Conservation (phyloP, 2,888 invertebrate species). For the Drosophila affinis region DNA sequence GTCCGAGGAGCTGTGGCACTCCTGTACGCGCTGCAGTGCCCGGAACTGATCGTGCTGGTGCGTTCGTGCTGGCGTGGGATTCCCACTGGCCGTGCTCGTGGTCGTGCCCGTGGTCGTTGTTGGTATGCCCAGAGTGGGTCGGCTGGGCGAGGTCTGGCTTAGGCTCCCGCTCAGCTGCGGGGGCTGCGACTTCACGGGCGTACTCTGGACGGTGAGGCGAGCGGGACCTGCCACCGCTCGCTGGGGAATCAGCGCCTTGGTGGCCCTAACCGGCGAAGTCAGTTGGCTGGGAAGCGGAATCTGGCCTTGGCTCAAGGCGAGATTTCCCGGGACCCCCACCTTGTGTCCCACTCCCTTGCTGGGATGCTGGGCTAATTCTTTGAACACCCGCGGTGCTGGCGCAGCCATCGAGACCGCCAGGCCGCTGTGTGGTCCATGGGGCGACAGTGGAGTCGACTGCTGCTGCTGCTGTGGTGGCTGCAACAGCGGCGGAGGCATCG, state of each 20-base stretch:
- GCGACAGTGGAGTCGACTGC: conserved; percentile 39
- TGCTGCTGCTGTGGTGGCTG: conserved; percentile 41
- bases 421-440: conserved; percentile 51
- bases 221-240: conserved; percentile 85
- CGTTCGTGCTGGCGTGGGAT: conserved; percentile 64
- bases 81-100: conserved; percentile 4
- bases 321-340: conserved; percentile 10
- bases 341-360: conserved; percentile 44
- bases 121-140: conserved; percentile 70
- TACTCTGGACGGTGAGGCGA: conserved; percentile 86
- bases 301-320: conserved; percentile 25
- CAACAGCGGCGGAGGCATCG: conserved; percentile 54
- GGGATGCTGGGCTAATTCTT: conserved; percentile 83
- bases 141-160: conserved; percentile 58
- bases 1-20: conserved; percentile 93
- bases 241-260: conserved; percentile 77
- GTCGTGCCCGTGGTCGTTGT: conserved; percentile 40
- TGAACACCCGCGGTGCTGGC: conserved; percentile 82
- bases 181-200: conserved; percentile 87
- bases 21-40: conserved; percentile 86
- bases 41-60: conserved; percentile 83
- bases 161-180: conserved; percentile 85
- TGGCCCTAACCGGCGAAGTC: conserved; percentile 33
- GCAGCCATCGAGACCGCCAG: conserved; percentile 82
- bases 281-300: conserved; percentile 34